Conservation (phyloP, 2,113 vertebrate genomes). For the Brachyhypopomus occidentalis region DNA sequence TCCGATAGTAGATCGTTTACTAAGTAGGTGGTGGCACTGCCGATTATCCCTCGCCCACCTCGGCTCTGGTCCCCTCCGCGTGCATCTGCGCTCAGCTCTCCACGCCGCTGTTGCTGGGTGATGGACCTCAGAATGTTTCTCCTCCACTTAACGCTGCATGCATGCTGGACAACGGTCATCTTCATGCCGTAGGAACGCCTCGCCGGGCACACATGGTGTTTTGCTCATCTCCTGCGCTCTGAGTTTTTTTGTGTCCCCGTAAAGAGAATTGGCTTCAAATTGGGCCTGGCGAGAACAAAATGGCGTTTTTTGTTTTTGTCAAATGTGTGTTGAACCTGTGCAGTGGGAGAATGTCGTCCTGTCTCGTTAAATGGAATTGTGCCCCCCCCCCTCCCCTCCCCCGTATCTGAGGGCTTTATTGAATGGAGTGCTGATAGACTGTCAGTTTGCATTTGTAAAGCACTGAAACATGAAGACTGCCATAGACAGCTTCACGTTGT, state of each 20-base stretch:
- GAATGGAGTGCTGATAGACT: neutral
- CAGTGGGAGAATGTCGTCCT: neutral
- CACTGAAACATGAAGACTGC: neutral
- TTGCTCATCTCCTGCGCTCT: neutral
- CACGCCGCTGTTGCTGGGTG: conserved; percentile 2
- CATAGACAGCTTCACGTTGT: neutral
- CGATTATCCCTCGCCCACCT: neutral
- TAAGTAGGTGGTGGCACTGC: conserved; percentile 15
- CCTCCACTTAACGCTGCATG: conserved; percentile 12
- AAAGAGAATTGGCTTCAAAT: conserved; percentile 32
- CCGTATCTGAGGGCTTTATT: neutral
- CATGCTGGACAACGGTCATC: neutral
- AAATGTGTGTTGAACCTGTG: neutral
- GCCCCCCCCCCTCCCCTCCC: neutral
- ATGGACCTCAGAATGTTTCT: neutral
- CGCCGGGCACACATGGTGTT: conserved; percentile 7
- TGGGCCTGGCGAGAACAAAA: conserved; percentile 11
- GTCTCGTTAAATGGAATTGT: neutral
- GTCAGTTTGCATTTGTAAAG: neutral
- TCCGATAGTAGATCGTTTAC: conserved; percentile 5
- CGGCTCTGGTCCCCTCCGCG: neutral
- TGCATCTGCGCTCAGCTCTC: neutral
- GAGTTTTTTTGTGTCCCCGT: neutral
- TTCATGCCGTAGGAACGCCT: neutral
- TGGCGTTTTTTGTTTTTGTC: conserved; percentile 34